Evolutionary conservation across 2,888 invertebrate genomes (phyloP).

Genomic region (Pachycephus smyrnensis): DNA sequence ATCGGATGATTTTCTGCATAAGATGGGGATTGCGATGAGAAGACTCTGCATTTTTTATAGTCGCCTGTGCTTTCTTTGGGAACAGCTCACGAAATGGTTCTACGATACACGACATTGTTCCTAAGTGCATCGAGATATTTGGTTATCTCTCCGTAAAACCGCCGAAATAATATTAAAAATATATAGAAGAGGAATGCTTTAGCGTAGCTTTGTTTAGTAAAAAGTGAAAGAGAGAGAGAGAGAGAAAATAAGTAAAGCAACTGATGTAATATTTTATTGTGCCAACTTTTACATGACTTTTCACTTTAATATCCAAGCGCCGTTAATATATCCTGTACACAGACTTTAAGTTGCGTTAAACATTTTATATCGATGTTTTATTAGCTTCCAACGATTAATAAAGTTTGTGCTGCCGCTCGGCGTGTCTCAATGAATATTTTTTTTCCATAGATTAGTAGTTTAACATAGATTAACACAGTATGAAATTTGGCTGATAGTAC

Average conservation of each 20-base stretch:
- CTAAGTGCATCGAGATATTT: too few species aligned
- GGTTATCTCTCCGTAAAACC: not conserved
- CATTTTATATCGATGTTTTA: conserved; percentile 31
- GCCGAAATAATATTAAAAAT: not conserved
- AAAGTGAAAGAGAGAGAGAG: not conserved
- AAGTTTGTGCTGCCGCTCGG: conserved; percentile 36
- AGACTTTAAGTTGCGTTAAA: conserved; percentile 24
- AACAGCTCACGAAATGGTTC: not conserved
- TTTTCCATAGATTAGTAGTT: conserved; percentile 27
- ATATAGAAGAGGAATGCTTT: not conserved
- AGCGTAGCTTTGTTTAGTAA: not conserved
- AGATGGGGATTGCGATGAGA: not conserved
- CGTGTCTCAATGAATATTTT: conserved; percentile 34
- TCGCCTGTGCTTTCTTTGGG: not conserved
- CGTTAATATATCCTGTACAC: conserved; percentile 20
- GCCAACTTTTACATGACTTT: conserved; percentile 27
- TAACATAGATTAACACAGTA: conserved; percentile 12
- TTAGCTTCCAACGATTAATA: conserved; percentile 35
- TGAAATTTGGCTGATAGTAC: not conserved
- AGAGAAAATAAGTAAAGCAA: conserved; percentile 2
- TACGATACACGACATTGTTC: not conserved
- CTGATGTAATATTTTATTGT: conserved; percentile 22
- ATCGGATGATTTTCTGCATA: not conserved
- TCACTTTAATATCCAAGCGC: conserved; percentile 2
- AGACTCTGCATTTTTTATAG: not conserved